Evolutionary conservation across 2,113 vertebrate species (phyloP).

Genomic region (Misgurnus anguillicaudatus): DNA sequence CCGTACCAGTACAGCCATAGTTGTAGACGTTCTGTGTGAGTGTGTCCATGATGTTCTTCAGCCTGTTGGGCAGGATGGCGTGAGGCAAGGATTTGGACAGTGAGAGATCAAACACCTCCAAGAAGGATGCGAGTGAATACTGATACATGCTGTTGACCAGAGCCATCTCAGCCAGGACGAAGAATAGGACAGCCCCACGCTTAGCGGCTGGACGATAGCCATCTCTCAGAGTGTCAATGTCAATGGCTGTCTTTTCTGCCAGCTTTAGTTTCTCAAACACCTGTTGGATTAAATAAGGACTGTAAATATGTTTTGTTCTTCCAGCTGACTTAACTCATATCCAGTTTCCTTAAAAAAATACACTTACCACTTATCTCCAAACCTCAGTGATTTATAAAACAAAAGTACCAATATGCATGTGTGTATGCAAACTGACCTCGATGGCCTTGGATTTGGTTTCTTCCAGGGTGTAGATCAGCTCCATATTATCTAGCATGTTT

Average conservation of each 20-base stretch:
- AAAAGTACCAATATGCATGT: not conserved
- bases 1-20: constrained; percentile 90
- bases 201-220: constrained; percentile 92
- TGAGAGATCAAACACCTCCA: constrained; percentile 87
- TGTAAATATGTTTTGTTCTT: no score
- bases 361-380: not conserved
- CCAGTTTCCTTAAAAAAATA: not conserved
- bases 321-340: no score
- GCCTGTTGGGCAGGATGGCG: constrained; percentile 75
- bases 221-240: constrained; percentile 89
- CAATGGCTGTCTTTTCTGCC: constrained; percentile 79
- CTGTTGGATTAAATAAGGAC: constrained; percentile 65
- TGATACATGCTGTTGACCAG: constrained; percentile 96
- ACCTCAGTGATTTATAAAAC: not conserved
- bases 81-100: constrained; percentile 85
- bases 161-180: constrained; percentile 93
- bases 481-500: constrained; percentile 95
- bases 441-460: constrained; percentile 90
- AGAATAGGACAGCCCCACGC: constrained; percentile 91
- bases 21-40: constrained; percentile 90
- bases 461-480: constrained; percentile 88
- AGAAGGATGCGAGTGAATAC: constrained; percentile 89
- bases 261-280: constrained; percentile 90
- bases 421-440: constrained; percentile 75
- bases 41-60: constrained; percentile 86